These are phyloP conservation scores for Abrostola triplasia DNA, from an alignment of 2,888 invertebrate species.

Conservation along the genomic window DNA sequence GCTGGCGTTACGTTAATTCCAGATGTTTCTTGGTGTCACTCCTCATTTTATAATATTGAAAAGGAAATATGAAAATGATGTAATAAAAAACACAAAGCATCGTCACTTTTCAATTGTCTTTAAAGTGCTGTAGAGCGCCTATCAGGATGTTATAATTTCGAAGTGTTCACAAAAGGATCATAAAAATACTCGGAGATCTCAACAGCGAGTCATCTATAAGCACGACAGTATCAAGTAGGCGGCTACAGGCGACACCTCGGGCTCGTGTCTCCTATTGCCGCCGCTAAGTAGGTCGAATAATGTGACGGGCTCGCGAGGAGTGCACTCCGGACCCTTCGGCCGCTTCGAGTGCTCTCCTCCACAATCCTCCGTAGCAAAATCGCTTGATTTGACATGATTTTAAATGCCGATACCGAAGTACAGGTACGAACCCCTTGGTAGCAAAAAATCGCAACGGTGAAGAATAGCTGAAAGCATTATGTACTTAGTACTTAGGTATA, in stretches of 20 bases:
- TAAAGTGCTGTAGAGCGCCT: conserved; percentile 40
- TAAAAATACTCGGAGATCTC: conserved; percentile 53
- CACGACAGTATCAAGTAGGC: conserved; percentile 71
- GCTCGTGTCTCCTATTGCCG: conserved; percentile 69
- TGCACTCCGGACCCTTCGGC: conserved; percentile 77
- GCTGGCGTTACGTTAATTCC: conserved; percentile 23
- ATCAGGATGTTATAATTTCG: conserved; percentile 46
- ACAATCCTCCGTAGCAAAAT: conserved; percentile 82
- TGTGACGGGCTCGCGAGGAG: conserved; percentile 80
- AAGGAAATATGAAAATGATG: conserved; percentile 24
- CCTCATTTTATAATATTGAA: conserved; percentile 16
- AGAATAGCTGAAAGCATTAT: conserved; percentile 2
- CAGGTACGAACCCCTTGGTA: conserved; percentile 32
- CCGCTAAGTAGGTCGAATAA: conserved; percentile 87
- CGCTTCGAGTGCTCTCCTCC: conserved; percentile 71
- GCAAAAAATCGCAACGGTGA: conserved; percentile 23
- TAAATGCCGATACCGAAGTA: conserved; percentile 81
- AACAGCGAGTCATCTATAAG: conserved; percentile 58
- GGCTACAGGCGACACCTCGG: conserved; percentile 75
- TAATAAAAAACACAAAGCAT: conserved; percentile 45
- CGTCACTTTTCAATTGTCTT: conserved; percentile 42
- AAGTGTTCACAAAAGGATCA: conserved; percentile 51
- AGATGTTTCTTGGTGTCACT: conserved; percentile 20
- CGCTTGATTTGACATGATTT: conserved; percentile 88
- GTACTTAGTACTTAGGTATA: conserved; percentile 25